Percentiles rank a stretch among this genome's conserved stretches.
Conservation (phyloP, 1,140 invertebrate species). For the Drosophila gunungcola region DNA sequence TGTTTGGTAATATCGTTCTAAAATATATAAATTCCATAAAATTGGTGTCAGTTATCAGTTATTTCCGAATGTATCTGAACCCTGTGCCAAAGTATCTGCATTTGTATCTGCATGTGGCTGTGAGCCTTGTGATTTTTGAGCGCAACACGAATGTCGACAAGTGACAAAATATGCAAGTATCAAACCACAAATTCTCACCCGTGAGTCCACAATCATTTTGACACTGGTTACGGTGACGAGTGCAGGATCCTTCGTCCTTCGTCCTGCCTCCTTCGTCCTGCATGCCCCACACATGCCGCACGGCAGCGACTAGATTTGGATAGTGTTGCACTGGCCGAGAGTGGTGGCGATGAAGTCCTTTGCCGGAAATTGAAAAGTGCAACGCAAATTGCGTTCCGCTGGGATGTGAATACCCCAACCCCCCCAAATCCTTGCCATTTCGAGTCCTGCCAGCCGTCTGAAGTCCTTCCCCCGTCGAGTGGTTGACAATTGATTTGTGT, state of each 20-base stretch:
- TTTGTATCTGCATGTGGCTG: background rate
- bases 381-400: slow-evolving; percentile 79
- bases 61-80: background rate
- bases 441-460: slow-evolving; percentile 49
- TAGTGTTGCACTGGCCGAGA: slow-evolving; percentile 62
- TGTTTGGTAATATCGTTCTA: too few species aligned
- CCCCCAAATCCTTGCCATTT: slow-evolving; percentile 1
- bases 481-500: slow-evolving; percentile 82
- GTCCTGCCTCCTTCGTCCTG: slow-evolving; percentile 16
- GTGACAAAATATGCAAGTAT: slow-evolving; percentile 83
- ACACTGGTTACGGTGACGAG: slow-evolving; percentile 71
- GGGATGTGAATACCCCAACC: slow-evolving; percentile 19
- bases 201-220: slow-evolving; percentile 83
- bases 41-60: too few species aligned
- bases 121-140: background rate
- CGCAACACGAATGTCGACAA: slow-evolving; percentile 56
- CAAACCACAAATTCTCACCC: slow-evolving; percentile 83
- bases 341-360: slow-evolving; percentile 59
- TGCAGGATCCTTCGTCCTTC: slow-evolving; percentile 10
- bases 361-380: slow-evolving; percentile 80
- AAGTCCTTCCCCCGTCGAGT: slow-evolving; percentile 59
- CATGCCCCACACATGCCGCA: slow-evolving; percentile 8
- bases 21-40: too few species aligned
- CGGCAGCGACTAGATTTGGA: slow-evolving; percentile 70
- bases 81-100: background rate